Evolutionary conservation across 2,888 invertebrate species (phyloP), one percentile per base, ranked within the genome.

Genomic region (Prosapia bicincta): DNA sequence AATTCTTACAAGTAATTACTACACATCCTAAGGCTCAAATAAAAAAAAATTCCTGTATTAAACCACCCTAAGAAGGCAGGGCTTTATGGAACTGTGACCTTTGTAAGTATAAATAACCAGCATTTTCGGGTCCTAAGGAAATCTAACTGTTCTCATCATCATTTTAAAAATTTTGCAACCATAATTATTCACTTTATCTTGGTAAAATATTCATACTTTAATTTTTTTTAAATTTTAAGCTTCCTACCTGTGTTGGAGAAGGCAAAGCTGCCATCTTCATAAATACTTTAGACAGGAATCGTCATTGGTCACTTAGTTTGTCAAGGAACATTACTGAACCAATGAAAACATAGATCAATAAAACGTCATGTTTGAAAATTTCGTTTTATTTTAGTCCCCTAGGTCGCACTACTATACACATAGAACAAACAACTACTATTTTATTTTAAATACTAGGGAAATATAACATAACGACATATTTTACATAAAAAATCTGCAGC

Each of bases 251-350:
- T 87, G 92, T 92, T 88, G 93, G 92, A 89, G 92, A 93, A 88
- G 92, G 93, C 91, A 93, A 88, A 87, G 92, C 90, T 89, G 93
- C 93, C 93, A 93, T 93, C 87, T 92, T 93, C 74, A 72, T 72
- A 24, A 38, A 70, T 74, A 67, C 72, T 73, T 23, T 67, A 28
- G 65, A 30, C 68, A 28, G 25, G 69, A 71, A 67, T 71, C 70
- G 75, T 77, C 76, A 80, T 80, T 78, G 77, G 78, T 69, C 66
- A 20, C 13, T 54, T n/a, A 2, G 0, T 54, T 54, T 54, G 54
- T 20, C 54, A 54, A 54, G 54, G 54, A 54, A 54, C 54, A 54
- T 54, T 54, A 54, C 54, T 1, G 54, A 54, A 54, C 54, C 54
- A 54, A 54, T 54, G 54, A 54, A 54, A 54, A 54, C 20, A 54